These are phyloP conservation scores for Cuniculus paca DNA, from an alignment of 2,797 vertebrate species.

Conservation along the genomic window DNA sequence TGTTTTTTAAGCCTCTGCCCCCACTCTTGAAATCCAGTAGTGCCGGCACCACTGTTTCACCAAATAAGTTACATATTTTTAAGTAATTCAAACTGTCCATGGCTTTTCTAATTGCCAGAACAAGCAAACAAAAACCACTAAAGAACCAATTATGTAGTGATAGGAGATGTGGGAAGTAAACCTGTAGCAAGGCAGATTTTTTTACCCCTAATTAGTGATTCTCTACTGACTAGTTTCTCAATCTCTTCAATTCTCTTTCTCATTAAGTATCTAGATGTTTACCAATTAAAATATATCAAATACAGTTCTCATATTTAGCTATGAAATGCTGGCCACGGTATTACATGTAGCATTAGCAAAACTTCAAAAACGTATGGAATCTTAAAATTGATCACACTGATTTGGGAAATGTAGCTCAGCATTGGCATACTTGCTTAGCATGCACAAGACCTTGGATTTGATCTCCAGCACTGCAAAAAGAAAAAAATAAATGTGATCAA, in stretches of 20 bases:
- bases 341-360: neutral
- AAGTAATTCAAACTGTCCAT: constrained; percentile 31
- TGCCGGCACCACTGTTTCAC: constrained; percentile 28
- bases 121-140: constrained; percentile 30
- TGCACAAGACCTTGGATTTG: neutral
- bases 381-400: neutral
- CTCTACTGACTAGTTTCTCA: neutral
- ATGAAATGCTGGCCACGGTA: neutral
- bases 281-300: constrained; percentile 46
- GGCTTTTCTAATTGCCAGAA: neutral
- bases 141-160: constrained; percentile 7
- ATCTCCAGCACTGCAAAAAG: neutral
- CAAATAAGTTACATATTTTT: constrained; percentile 39
- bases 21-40: neutral
- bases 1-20: neutral
- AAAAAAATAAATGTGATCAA: neutral
- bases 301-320: neutral
- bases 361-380: neutral
- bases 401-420: neutral
- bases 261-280: neutral
- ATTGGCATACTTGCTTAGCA: neutral
- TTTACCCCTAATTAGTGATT: constrained; percentile 56
- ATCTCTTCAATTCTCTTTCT: neutral
- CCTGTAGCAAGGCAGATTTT: neutral
- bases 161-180: neutral